These are phyloP conservation scores for Portevinia maculata DNA, from an alignment of 2,888 invertebrate species.

Conservation along the genomic window DNA sequence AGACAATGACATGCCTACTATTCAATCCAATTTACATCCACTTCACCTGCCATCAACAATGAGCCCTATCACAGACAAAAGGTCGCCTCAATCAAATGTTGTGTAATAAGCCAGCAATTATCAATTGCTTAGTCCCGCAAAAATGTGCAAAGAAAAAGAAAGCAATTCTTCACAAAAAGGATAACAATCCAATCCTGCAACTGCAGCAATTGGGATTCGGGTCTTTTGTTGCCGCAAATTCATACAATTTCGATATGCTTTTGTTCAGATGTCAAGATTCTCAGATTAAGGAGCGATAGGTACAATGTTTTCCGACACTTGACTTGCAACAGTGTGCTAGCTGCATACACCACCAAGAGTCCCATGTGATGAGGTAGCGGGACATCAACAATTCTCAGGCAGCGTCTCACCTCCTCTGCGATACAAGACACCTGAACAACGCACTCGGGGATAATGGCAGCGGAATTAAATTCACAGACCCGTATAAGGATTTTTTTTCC, in stretches of 20 bases:
- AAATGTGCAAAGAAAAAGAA: constrained; percentile 30
- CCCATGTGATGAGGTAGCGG: background rate
- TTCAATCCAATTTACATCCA: constrained; percentile 55
- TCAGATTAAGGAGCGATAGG: constrained; percentile 63
- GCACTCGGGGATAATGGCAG: constrained; percentile 47
- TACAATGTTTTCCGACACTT: constrained; percentile 57
- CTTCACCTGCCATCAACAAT: constrained; percentile 47
- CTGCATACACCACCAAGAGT: constrained; percentile 40
- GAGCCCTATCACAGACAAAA: constrained; percentile 21
- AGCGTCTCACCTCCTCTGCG: too few relatives aligned
- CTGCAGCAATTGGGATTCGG: constrained; percentile 33
- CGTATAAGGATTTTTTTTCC: constrained; percentile 55
- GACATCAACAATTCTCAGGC: constrained; percentile 28
- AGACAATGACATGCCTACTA: constrained; percentile 3
- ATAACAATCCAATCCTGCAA: constrained; percentile 25
- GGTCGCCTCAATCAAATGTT: constrained; percentile 46
- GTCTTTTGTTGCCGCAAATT: constrained; percentile 21
- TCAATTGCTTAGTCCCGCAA: constrained; percentile 35
- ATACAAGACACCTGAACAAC: constrained; percentile 60
- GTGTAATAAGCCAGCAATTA: constrained; percentile 69
- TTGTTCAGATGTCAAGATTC: constrained; percentile 69
- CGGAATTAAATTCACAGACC: constrained; percentile 62
- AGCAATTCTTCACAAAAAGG: constrained; percentile 27
- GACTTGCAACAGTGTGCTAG: constrained; percentile 29
- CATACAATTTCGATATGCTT: constrained; percentile 50